Conservation (phyloP, 2,797 vertebrate genomes). For the Rhinophrynus dorsalis region DNA sequence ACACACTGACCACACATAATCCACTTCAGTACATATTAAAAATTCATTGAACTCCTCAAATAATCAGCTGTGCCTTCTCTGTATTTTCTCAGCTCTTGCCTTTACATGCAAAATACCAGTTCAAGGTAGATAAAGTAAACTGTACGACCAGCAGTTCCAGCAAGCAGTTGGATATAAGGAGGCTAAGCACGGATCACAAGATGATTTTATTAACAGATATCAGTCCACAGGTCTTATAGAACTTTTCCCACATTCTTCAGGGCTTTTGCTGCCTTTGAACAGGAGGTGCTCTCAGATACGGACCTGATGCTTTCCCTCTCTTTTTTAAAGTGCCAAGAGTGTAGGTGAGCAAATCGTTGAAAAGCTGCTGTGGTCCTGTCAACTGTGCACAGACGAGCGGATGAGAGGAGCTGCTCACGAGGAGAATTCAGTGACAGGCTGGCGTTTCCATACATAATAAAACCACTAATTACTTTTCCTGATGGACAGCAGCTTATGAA, state of each 20-base stretch:
- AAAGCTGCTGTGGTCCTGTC: conserved; percentile 80
- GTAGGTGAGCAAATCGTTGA: conserved; percentile 70
- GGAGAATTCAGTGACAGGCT: conserved; percentile 62
- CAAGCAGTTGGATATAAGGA: conserved; percentile 9
- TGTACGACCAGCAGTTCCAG: conserved; percentile 27
- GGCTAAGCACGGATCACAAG: background rate
- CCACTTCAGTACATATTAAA: conserved; percentile 59
- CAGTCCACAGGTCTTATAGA: conserved; percentile 48
- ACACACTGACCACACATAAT: conserved; percentile 56
- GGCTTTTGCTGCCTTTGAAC: conserved; percentile 45
- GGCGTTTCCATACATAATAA: conserved; percentile 67
- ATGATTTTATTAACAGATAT: conserved; percentile 29
- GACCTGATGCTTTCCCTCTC: conserved; percentile 67
- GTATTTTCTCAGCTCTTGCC: conserved; percentile 19
- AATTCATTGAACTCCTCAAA: conserved; percentile 55
- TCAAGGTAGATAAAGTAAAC: conserved; percentile 47
- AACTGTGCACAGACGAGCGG: conserved; percentile 75
- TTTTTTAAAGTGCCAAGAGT: conserved; percentile 42
- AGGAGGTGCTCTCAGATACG: conserved; percentile 66
- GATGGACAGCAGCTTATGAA: conserved; percentile 65
- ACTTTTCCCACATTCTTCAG: conserved; percentile 64
- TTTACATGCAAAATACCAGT: conserved; percentile 45
- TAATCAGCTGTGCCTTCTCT: conserved; percentile 55
- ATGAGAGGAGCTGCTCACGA: conserved; percentile 68
- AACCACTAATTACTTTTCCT: conserved; percentile 73